Percentiles rank a stretch among this genome's conserved stretches.
Conservation (phyloP, 2,888 invertebrate genomes). For the Ctenicera cuprea region DNA sequence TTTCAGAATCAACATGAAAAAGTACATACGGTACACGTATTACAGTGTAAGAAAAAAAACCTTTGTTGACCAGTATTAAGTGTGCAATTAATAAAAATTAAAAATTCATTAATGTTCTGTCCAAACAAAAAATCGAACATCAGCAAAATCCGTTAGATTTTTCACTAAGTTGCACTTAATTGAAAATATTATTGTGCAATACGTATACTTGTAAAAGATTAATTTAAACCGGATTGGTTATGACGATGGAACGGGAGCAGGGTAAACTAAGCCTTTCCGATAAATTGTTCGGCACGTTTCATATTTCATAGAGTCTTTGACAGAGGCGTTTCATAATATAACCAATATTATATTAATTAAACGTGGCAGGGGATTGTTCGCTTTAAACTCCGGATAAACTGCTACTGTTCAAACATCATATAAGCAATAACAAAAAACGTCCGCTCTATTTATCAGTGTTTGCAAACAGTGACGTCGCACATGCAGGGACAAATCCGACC, state of each 20-base stretch:
- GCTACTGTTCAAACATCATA: slow-evolving; percentile 66
- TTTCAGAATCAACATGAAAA: too few relatives aligned
- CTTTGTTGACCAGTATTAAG: too few relatives aligned
- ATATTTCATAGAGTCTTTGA: slow-evolving; percentile 52
- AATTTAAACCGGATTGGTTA: slow-evolving; percentile 25
- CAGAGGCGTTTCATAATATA: slow-evolving; percentile 39
- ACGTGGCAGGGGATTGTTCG: slow-evolving; percentile 54
- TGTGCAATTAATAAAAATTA: too few relatives aligned
- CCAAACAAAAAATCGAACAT: too few relatives aligned
- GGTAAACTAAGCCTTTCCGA: slow-evolving; percentile 42
- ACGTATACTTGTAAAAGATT: not conserved
- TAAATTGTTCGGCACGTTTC: slow-evolving; percentile 53
- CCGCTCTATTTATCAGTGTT: slow-evolving; percentile 71
- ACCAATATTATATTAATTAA: slow-evolving; percentile 61
- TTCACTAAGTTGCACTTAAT: not conserved
- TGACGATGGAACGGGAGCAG: slow-evolving; percentile 37
- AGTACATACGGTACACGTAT: too few relatives aligned
- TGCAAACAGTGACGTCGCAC: slow-evolving; percentile 71
- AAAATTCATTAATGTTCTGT: too few relatives aligned
- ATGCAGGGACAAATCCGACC: slow-evolving; percentile 72
- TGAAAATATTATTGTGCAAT: not conserved
- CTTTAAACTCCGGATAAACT: slow-evolving; percentile 63
- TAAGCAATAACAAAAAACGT: slow-evolving; percentile 63
- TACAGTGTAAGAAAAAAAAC: too few relatives aligned
- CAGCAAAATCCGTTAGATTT: too few relatives aligned